Evolutionary conservation across 2,113 vertebrate genomes (phyloP).

Genomic region (Holacanthus passer): DNA sequence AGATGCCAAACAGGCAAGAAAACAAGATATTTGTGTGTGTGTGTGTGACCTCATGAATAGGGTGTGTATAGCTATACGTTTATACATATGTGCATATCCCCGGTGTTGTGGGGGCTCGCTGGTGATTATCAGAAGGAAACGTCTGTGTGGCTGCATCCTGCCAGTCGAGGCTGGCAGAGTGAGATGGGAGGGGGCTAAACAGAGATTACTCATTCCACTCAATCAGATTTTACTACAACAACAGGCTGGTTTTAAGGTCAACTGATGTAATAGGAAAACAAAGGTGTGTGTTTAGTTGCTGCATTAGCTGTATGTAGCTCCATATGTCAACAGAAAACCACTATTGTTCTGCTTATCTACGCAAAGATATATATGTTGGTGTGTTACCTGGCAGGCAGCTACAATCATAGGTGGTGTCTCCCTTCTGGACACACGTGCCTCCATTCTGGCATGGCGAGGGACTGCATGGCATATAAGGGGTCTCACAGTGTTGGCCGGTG

Average conservation of each 20-base stretch:
- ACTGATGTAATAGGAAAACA: conserved; percentile 42
- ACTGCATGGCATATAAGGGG: conserved; percentile 93
- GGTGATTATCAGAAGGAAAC: conserved; percentile 78
- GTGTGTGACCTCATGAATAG: conserved; percentile 39
- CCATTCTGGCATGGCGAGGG: conserved; percentile 83
- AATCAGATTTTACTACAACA: conserved; percentile 54
- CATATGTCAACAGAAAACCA: conserved; percentile 1
- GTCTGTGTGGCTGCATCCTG: conserved; percentile 77
- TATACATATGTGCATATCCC: conserved; percentile 34
- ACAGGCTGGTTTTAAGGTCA: conserved; percentile 49
- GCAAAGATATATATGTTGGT: background rate
- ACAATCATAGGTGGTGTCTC: conserved; percentile 92
- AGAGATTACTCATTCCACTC: conserved; percentile 27
- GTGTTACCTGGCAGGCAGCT: conserved; percentile 94
- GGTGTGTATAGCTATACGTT: conserved; percentile 53
- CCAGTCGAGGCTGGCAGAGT: conserved; percentile 57
- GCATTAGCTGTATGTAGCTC: background rate
- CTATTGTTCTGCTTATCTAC: background rate
- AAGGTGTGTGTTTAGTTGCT: conserved; percentile 3
- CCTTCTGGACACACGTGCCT: conserved; percentile 95
- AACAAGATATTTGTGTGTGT: conserved; percentile 38
- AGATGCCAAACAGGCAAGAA: conserved; percentile 33
- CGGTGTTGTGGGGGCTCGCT: conserved; percentile 11
- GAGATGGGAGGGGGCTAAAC: conserved; percentile 8
- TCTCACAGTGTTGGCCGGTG: conserved; percentile 91